Conservation (phyloP, 2,113 vertebrate genomes). For the Passer montanus region DNA sequence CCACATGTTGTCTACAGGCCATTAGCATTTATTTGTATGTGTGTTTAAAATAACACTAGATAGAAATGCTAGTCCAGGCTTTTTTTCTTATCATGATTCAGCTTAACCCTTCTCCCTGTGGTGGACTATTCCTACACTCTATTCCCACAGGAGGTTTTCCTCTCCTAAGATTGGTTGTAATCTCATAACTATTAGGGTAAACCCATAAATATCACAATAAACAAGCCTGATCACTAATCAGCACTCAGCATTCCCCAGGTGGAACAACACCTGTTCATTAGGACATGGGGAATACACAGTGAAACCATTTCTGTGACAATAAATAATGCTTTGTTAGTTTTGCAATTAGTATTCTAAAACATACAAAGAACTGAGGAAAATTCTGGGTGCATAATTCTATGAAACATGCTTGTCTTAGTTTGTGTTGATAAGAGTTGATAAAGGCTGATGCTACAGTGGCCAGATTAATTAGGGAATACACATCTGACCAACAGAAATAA, state of each 20-base stretch:
- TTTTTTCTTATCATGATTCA: background rate
- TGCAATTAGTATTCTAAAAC: background rate
- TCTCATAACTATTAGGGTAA: background rate
- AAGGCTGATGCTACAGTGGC: background rate
- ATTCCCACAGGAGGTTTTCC: background rate
- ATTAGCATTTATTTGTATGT: background rate
- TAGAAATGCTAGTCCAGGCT: background rate
- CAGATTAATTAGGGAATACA: background rate
- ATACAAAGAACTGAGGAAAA: background rate
- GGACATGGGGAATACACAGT: background rate
- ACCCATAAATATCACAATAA: background rate
- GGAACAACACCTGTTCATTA: background rate
- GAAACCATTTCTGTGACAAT: background rate
- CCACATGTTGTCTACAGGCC: background rate
- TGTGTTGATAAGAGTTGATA: background rate
- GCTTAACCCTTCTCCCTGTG: background rate
- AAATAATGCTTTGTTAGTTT: background rate
- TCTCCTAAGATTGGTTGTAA: background rate
- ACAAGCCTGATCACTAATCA: background rate
- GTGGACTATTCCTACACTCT: background rate
- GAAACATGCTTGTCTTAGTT: background rate
- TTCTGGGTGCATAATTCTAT: background rate
- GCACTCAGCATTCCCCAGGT: background rate
- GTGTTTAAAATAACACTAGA: background rate
- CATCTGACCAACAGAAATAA: background rate